A percentile compares a stretch with the other conserved stretches of the same genome.
These are phyloP conservation scores for Pterostichus madidus DNA, from an alignment of 2,888 invertebrate species.

Conservation along the genomic window DNA sequence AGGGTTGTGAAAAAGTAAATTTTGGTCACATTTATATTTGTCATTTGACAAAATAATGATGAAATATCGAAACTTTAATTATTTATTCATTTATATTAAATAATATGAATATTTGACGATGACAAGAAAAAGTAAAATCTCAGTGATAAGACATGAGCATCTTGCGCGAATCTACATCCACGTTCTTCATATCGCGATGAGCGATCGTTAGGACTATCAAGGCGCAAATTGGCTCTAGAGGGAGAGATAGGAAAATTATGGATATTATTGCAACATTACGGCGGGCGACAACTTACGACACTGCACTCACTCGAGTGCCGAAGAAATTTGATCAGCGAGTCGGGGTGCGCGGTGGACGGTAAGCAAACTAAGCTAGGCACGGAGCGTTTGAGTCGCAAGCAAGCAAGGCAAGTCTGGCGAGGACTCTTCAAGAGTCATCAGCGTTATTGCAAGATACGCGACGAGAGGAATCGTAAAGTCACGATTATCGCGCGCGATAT, in stretches of 20 bases:
- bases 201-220: conserved; percentile 53
- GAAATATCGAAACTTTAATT: too few species aligned
- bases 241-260: conserved; percentile 66
- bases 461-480: conserved; percentile 73
- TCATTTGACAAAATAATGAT: too few species aligned
- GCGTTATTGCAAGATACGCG: conserved; percentile 73
- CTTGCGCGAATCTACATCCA: too few species aligned
- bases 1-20: too few species aligned
- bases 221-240: conserved; percentile 62
- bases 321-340: conserved; percentile 60
- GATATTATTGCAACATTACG: conserved; percentile 67
- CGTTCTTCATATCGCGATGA: neutral
- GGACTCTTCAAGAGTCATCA: conserved; percentile 70
- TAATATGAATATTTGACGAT: too few species aligned
- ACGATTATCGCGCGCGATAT: conserved; percentile 75
- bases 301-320: conserved; percentile 53
- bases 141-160: too few species aligned
- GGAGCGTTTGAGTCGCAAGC: conserved; percentile 6
- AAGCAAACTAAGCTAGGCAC: neutral
- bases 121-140: too few species aligned
- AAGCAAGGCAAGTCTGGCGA: neutral
- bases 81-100: too few species aligned
- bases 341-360: neutral
- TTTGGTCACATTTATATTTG: too few species aligned
- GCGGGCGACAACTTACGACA: conserved; percentile 47